These are phyloP conservation scores for Sphenodon punctatus DNA, from an alignment of 2,797 vertebrate species.

Conservation along the genomic window DNA sequence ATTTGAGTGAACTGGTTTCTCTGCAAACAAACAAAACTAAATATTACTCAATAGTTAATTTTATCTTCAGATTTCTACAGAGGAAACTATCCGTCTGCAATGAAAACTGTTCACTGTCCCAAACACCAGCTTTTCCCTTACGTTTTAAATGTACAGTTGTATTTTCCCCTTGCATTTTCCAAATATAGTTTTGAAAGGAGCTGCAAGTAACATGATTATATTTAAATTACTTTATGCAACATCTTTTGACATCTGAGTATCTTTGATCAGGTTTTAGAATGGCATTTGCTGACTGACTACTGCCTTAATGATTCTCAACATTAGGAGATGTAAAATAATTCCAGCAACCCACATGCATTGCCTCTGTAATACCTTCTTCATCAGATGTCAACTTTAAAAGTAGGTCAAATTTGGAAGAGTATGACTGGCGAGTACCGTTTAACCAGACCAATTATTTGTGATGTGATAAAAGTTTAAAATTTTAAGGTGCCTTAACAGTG, in stretches of 20 bases:
- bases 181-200: not conserved
- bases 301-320: not conserved
- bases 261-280: not conserved
- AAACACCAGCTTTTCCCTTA: not conserved
- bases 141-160: not conserved
- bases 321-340: not conserved
- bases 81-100: not conserved
- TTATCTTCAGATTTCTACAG: not conserved
- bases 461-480: not conserved
- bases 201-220: not conserved
- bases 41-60: not conserved
- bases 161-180: not conserved
- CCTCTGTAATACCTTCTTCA: not conserved
- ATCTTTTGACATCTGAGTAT: not conserved
- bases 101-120: not conserved
- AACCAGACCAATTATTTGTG: not conserved
- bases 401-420: not conserved
- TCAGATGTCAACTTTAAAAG: not conserved
- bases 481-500: not conserved
- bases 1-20: not conserved
- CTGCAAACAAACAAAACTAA: not conserved
- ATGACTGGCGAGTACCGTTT: not conserved
- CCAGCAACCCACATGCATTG: not conserved
- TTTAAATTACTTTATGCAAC: not conserved
- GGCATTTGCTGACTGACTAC: not conserved